Evolutionary conservation across 2,113 vertebrate genomes (phyloP), one percentile per base, ranked within the genome.

Genomic region (Scomber colias): DNA sequence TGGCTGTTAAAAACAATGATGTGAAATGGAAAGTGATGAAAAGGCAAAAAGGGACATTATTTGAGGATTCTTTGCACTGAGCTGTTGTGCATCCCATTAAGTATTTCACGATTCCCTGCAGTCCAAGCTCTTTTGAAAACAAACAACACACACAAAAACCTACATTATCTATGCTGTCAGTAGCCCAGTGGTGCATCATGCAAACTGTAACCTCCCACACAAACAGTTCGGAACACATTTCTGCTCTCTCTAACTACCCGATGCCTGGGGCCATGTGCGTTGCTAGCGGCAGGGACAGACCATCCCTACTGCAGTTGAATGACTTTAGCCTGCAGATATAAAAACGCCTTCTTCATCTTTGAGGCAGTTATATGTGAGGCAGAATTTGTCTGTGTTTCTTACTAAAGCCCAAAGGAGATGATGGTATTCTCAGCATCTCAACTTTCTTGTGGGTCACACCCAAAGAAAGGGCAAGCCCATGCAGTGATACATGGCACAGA

Each of bases 81-180:
- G 35, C 19, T 2, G 17, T 46, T 30, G 21, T 45, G 66, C 44
- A 81, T 77, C 70, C 69, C 57, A 82, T 71, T 77, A 77, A 54
- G 57, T 48, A 12, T 55, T 60, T 55, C 44, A 56, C 24, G 19
- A 31, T 51, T 75, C 48, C 51, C 85, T 70, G 30, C 50, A 73
- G 82, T 80, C 61, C 48, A 12, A 9, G 55, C 67, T 53, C 15
- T 79, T 48, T 71, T 68, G 6, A 70, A 75, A 75, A 77, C 56
- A 74, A 84, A 75, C 75, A 83, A 69, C 57, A 60, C 45, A 64
- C 12, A 75, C 7, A 40, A 53, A 49, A 76, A 49, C 57, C 44
- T 45, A 11, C 51, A 71, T 75, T 75, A 51, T 66, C 72, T 31
- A n/a, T 80, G 64, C 24, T 5, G 44, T 24, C 44, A 27, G 46